Percentiles rank a stretch among this genome's conserved stretches.
These are phyloP conservation scores for Lophochroa leadbeateri DNA, from an alignment of 2,113 vertebrate genomes.

Conservation along the genomic window DNA sequence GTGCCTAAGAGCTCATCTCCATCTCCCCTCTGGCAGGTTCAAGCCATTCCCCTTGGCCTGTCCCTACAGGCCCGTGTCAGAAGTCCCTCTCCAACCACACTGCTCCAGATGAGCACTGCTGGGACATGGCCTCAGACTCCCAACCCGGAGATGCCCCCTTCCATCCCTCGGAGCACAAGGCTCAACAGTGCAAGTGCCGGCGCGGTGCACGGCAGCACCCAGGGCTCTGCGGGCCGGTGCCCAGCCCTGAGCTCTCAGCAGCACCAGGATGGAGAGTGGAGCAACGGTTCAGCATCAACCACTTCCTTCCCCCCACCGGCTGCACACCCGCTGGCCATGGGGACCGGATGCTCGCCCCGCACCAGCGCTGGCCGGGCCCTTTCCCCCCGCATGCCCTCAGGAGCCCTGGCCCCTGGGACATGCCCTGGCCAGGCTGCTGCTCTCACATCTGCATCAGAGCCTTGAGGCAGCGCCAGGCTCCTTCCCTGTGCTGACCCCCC, in stretches of 20 bases:
- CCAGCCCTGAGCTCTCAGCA: accelerated
- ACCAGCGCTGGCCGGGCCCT: accelerated
- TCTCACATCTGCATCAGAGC: not conserved
- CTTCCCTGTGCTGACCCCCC: not conserved
- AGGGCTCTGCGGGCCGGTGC: not conserved
- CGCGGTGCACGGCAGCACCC: accelerated
- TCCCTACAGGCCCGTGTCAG: no score
- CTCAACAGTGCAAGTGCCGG: accelerated
- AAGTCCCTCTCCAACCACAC: not conserved
- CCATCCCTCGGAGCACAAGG: accelerated
- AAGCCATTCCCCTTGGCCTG: no score
- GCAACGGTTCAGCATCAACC: not conserved
- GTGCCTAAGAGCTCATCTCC: no score
- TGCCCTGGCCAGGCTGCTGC: accelerated
- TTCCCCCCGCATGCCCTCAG: accelerated
- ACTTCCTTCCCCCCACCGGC: not conserved
- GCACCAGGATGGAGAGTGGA: accelerated
- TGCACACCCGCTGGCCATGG: not conserved
- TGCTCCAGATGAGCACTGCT: accelerated
- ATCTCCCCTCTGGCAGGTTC: no score
- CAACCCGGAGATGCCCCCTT: accelerated
- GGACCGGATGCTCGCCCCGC: no score
- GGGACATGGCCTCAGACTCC: not conserved
- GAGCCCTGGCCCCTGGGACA: accelerated
- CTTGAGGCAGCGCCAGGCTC: not conserved